Base-by-base conservation (phyloP, 23 tunicate species). In the Phallusia fumigata region DNA sequence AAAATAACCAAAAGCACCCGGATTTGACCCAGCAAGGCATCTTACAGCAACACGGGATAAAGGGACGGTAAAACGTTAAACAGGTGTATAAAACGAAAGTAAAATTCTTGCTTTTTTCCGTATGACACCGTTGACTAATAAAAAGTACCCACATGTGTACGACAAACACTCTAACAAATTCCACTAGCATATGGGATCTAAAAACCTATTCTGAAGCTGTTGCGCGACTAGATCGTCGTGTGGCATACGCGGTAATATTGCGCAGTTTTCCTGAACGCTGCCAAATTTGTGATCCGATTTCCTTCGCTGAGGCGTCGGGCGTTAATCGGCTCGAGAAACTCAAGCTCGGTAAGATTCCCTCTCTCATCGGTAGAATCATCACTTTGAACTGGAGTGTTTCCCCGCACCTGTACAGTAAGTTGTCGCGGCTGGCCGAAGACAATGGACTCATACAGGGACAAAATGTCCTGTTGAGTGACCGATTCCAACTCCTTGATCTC, bases 361-460 rank as follows among this genome's bases (percentile, higher is more conserved):
- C 2, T 58, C 69, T 58, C 15, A 16, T 58, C 28, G 28, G 26
- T 22, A 2, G 69, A 58, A 8, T 58, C 22, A 35, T 33, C 78
- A 33, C 45, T 33, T 36, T 31, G 51, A n/a, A 30, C 22, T 28
- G 87, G 69, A 69, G 51, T 78, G 52, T 81, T 90, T 6, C 95
- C 95, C 18, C 88, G 78, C 36, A 90, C 95, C 45, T 90, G 95
- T 35, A 82, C 45, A n/a, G 74, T 79, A 21, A 90, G 45, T 10
- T 73, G 30, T 32, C 74, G 84, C 28, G 76, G 45, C 30, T 85
- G 81, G 15, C 50, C 18, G 6, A 69, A 11, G 50, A 87, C 82
- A 19, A 85, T 24, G 5, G 52, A 52, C 51, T 76, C 45, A 50
- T 76, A 90, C 65, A 90, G 85, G 0, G 81, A 33, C 36, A 52